Base-by-base conservation (phyloP, 2,113 vertebrate genomes). In the Atrichornis clamosus region DNA sequence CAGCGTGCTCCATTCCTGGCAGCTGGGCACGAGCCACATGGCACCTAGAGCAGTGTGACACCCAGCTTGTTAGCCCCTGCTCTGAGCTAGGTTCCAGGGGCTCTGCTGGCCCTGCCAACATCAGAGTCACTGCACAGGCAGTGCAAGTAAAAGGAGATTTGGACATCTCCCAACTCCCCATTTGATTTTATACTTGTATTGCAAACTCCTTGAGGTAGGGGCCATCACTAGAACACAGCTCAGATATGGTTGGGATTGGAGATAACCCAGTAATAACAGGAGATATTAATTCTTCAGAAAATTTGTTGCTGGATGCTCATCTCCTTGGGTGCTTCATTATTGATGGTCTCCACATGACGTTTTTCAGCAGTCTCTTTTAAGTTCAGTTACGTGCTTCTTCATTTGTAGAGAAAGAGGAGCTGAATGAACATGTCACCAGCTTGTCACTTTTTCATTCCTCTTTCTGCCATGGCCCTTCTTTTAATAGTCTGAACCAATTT, bases 401-500 rank as follows among this genome's bases (percentile, higher is more conserved):
- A 93, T 94, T 62, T 56, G 70, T 73, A 91, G 49, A 82, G 53
- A 78, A 94, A 94, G 87, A 89, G 49, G 53, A 92, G 60, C 62
- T 97, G 94, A 96, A 95, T 89, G 91, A 96, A 89, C 21, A 7
- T 42, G 53, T 93, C 87, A 95, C 28, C 65, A 42, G 30, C 41
- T 82, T 84, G 69, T 91, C 93, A 84, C 39, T 89, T 89, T 52
- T 81, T 90, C 69, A 72, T 94, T 89, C 77, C 73, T 85, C 65
- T 75, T 68, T 68, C 77, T 94, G 62, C 70, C 44, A 72, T 6
- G 7, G 49, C 73, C 65, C 77, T 94, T 92, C 84, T 77, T 91
- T 93, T 91, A 94, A 96, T 96, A 96, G 87, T 79, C 73, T 79
- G 81, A 73, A 82, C 73, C 91, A 89, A 91, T 92, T 95, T 96